phyloP scores from a whole-genome alignment of 2,113 vertebrate genomes.

The Gambusia affinis region DNA sequence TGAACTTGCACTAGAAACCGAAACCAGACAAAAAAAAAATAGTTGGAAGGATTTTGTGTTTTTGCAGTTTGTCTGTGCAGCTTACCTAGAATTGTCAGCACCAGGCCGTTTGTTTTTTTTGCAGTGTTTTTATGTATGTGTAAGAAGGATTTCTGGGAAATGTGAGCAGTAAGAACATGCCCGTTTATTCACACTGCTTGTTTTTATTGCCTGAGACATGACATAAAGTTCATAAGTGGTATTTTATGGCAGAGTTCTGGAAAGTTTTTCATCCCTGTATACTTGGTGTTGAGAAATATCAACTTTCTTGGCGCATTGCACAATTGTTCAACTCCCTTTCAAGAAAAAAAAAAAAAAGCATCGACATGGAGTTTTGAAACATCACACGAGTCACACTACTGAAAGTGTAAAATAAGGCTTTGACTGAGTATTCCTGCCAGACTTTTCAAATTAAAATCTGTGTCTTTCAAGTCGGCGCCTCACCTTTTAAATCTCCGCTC shows the following conservation, averaged over 20 bases:
- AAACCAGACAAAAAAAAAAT: too few relatives aligned
- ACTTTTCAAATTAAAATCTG: constrained; percentile 16
- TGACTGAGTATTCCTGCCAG: not conserved
- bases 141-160: not conserved
- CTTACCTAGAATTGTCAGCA: not conserved
- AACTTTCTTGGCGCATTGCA: not conserved
- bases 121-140: not conserved
- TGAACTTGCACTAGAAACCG: too few relatives aligned
- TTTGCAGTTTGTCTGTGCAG: not conserved
- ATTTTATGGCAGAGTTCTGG: too few relatives aligned
- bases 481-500: constrained; percentile 10
- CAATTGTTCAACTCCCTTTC: not conserved
- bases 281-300: not conserved
- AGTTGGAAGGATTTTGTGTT: too few relatives aligned
- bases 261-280: not conserved
- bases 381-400: not conserved
- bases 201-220: too few relatives aligned
- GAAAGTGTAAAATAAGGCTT: not conserved
- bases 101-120: not conserved
- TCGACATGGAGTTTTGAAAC: not conserved
- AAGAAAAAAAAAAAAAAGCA: not conserved
- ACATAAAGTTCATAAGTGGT: too few relatives aligned
- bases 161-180: not conserved
- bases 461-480: not conserved
- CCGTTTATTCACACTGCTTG: too few relatives aligned